Evolutionary conservation across 2,797 vertebrate genomes (phyloP), one percentile per base, ranked within the genome.

Genomic region (Spatula versicolor): DNA sequence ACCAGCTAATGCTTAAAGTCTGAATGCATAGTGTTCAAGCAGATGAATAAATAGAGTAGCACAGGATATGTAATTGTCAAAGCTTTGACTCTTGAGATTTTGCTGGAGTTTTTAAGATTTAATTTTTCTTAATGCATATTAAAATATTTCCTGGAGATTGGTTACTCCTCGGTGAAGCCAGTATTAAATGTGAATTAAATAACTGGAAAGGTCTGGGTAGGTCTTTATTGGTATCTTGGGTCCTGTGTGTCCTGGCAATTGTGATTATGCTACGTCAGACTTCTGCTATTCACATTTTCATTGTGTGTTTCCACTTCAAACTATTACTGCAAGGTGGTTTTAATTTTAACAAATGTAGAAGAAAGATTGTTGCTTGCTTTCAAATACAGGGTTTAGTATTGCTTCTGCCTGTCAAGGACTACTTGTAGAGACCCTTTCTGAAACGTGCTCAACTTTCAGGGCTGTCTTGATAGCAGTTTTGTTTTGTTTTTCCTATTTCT

Each of bases 1-100:
- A 81, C 69, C 88, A 71, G 97, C 93, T 95, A 92, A 66, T 86
- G 69, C 91, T 83, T 87, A 91, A 75, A 64, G 52, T 60, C 78
- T 96, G 69, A 95, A 85, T 85, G 68, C 79, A 52, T 22, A 86
- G 48, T 59, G 43, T 74, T 83, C 33, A 59, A 64, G 67, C 35
- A 85, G 41, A 55, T 78, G 28, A 62, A 21, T 80, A 75, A 92
- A 80, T 58, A 68, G 16, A 92, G 71, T 68, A 60, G 54, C 23
- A 63, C 12, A 73, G 62, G n/a, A 17, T 62, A 18, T 68, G 15
- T 69, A 72, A 26, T n/a, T 54, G 43, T 31, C 67, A 6, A 17
- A 72, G n/a, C 19, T 92, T 80, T 90, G 73, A 46, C 41, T 68
- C 45, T 33, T 64, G 33, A 72, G 12, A 83, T 20, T 77, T 56